Conservation (phyloP, 1,140 invertebrate genomes). For the Apocrypta bakeri region DNA sequence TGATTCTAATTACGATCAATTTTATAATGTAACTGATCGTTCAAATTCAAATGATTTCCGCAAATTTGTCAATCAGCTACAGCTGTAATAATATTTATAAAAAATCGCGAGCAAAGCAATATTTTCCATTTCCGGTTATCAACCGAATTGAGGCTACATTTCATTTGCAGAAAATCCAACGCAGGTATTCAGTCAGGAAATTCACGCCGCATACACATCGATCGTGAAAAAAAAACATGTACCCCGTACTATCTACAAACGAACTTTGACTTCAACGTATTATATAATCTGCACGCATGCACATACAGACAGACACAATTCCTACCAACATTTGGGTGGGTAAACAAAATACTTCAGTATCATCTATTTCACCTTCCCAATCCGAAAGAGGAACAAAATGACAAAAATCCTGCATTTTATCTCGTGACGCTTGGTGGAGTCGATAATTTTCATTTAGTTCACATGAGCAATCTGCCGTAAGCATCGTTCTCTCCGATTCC, state of each 20-base stretch:
- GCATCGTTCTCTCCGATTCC: background rate
- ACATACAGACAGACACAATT: background rate
- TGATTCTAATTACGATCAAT: too few species aligned
- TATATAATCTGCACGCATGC: too few species aligned
- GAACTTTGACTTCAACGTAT: background rate
- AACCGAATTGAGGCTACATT: background rate
- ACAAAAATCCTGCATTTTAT: slow-evolving; percentile 24
- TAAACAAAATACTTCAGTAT: slow-evolving; percentile 21
- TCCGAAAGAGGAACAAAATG: background rate
- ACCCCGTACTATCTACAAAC: background rate
- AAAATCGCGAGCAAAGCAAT: background rate
- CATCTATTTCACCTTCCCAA: background rate
- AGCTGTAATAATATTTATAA: too few species aligned
- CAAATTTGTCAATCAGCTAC: too few species aligned
- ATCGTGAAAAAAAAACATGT: background rate
- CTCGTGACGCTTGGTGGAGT: slow-evolving; percentile 34
- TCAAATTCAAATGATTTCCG: too few species aligned
- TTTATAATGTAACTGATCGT: too few species aligned
- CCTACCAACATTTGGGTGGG: background rate
- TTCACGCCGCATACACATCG: background rate
- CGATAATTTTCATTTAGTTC: slow-evolving; percentile 48
- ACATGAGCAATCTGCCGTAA: slow-evolving; percentile 16
- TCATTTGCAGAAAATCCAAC: background rate
- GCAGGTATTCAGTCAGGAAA: background rate
- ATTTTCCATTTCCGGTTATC: background rate